Evolutionary conservation across 1,140 invertebrate species (phyloP), one percentile per base, ranked within the genome.

Genomic region (Diprion similis): DNA sequence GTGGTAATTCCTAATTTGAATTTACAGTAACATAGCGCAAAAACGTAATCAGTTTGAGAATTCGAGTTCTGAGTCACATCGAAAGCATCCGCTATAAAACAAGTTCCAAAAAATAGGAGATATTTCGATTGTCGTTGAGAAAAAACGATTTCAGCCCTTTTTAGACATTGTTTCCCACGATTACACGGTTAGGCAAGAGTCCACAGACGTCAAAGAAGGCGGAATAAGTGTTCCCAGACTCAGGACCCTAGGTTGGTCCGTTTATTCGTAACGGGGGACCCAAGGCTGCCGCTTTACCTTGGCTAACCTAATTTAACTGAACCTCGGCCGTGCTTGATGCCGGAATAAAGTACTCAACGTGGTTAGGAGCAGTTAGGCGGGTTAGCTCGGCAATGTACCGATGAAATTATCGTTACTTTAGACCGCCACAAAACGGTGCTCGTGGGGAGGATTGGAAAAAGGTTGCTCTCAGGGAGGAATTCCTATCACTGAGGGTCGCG

Each of bases 341-440:
- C 69, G 13, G 66, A 69, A 75, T 75, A 77, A 73, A 73, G 46
- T 68, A 19, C 68, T 48, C 73, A 79, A 59, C 51, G 76, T 78
- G 69, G 69, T 78, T 78, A 64, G 70, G 46, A 78, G 71, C 76
- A 75, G 75, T 74, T 70, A 70, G n/a, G 18, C 69, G 69, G 69
- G 69, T 70, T 70, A 70, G 45, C 37, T 47, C 24, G 46, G 69
- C 13, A 11, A 11, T 15, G 69, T 45, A 17, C 46, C 46, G 69
- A 47, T 8, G 46, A 70, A 48, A 70, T 70, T 70, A 70, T 47
- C 69, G 46, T 70, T 48, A 70, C 17, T 46, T 70, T 70, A 70
- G 17, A 17, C 69, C 6, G 46, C 69, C 69, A n/a, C 69, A 46
- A 70, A 37, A 59, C n/a, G 51, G 51, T 17, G 51, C 51, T 59